Evolutionary conservation across 2,888 invertebrate species (phyloP), one percentile per base, ranked within the genome.

Genomic region (Torymus aiolomorphi): DNA sequence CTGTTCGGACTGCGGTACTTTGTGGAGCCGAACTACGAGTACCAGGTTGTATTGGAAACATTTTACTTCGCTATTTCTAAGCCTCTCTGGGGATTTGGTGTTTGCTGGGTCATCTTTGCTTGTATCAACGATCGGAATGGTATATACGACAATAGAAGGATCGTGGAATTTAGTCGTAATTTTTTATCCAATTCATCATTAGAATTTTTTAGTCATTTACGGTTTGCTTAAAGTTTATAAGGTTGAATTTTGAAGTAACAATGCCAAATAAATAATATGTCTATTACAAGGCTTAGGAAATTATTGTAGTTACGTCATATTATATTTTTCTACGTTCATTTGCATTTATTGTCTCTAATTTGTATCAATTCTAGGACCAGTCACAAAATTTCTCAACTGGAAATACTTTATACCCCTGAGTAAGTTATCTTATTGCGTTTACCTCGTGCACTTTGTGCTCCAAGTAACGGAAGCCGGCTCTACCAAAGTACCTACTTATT

Each of bases 61-160:
- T 76, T 89, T 51, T 92, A 91, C 84, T 86, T 91, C 61, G 87
- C 91, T 1, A 83, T 91, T 51, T 86, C 88, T 59, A 85, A 91
- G 75, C 89, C 91, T 13, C 87, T 88, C 11, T 92, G 92, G 92
- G 88, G 90, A 2, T 61, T 90, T 0, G 90, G 91, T 11, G 83
- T 92, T 5, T 88, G 88, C 31, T 92, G 92, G 92, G 88, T 92
- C 12, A 89, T 92, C 49, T 91, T 91, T 84, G 91, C 91, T 63
- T 92, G 92, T 82, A 87, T 88, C 31, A 88, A 89, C 5, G 51
- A 31, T n/a, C 12, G 8, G 2, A 74, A 20, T 54, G 80, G 77
- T 80, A 42, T 20, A n/a, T 62, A 8, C 31, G 3, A 31, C 31
- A 31, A 31, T 31, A 31, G 31, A 20, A 20, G 20, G 2, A 20